Evolutionary conservation across 2,797 vertebrate genomes (phyloP), one percentile per base, ranked within the genome.

Genomic region (Nasua narica): DNA sequence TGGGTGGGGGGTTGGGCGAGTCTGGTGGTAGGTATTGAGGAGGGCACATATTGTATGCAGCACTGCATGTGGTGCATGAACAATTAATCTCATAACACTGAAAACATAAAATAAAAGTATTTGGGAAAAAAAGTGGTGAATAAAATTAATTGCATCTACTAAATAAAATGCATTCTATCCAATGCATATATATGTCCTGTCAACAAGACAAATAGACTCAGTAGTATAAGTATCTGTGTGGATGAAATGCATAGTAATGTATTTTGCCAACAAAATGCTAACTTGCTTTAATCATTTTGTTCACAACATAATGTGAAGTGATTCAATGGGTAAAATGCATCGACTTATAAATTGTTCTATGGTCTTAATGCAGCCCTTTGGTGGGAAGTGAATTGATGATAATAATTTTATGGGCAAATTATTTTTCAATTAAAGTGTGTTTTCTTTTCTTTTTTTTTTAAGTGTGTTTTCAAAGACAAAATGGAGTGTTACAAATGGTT

Each of bases 401-500:
- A 95, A 98, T 98, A 98, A 98, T 99, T 98, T 98, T 98, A 98
- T 98, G 98, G 98, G 98, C 97, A 99, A 99, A 98, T 98, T 98
- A 98, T 98, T 99, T 99, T 99, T 98, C 98, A 99, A 98, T 99
- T 99, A 99, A 99, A 99, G 98, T 96, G 97, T 98, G 97, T 98
- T 98, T 98, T 98, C 97, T n/a, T n/a, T n/a, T n/a, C n/a, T n/a
- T n/a, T n/a, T n/a, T n/a, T n/a, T n/a, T n/a, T n/a, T n/a, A n/a
- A n/a, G n/a, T n/a, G n/a, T n/a, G n/a, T n/a, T n/a, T n/a, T n/a
- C n/a, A 79, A 56, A 91, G 98, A 98, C 94, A 97, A 97, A 98
- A 98, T 95, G 72, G 96, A 98, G 97, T 78, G 95, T 98, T 98
- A 98, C 90, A 98, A 98, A 98, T 95, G 89, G 96, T 97, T 98